Evolutionary conservation across 1,140 invertebrate genomes (phyloP).

Genomic region (Neuroterus valhalla): DNA sequence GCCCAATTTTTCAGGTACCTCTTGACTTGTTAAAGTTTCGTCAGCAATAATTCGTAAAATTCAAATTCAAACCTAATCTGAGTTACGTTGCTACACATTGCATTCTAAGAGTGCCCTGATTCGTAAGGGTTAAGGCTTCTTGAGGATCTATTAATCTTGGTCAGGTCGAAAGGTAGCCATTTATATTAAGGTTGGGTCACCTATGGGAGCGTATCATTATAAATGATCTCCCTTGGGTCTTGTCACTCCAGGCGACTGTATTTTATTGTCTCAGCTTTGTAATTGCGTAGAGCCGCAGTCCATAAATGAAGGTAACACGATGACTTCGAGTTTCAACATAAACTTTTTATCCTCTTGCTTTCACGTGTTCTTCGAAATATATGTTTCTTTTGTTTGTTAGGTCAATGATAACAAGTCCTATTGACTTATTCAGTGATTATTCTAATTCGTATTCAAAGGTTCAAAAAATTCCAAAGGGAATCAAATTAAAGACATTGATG

Average conservation of each 20-base stretch:
- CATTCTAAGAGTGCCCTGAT: neutral
- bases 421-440: too few relatives aligned
- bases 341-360: too few relatives aligned
- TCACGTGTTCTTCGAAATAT: too few relatives aligned
- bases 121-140: neutral
- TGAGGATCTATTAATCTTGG: constrained; percentile 58
- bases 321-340: neutral
- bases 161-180: constrained; percentile 53
- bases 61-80: neutral
- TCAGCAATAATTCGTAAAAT: too few relatives aligned
- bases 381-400: too few relatives aligned
- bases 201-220: constrained; percentile 58
- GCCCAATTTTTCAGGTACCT: too few relatives aligned
- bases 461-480: too few relatives aligned
- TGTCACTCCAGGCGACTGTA: constrained; percentile 49
- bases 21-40: too few relatives aligned
- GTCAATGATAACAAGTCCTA: too few relatives aligned
- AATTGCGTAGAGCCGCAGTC: neutral
- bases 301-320: constrained; percentile 32
- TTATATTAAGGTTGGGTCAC: constrained; percentile 62
- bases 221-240: constrained; percentile 56
- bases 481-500: too few relatives aligned
- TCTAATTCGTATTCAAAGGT: too few relatives aligned
- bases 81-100: neutral
- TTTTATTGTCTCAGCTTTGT: constrained; percentile 46